Evolutionary conservation across 2,888 invertebrate species (phyloP).

Genomic region (Philereme vetulata): DNA sequence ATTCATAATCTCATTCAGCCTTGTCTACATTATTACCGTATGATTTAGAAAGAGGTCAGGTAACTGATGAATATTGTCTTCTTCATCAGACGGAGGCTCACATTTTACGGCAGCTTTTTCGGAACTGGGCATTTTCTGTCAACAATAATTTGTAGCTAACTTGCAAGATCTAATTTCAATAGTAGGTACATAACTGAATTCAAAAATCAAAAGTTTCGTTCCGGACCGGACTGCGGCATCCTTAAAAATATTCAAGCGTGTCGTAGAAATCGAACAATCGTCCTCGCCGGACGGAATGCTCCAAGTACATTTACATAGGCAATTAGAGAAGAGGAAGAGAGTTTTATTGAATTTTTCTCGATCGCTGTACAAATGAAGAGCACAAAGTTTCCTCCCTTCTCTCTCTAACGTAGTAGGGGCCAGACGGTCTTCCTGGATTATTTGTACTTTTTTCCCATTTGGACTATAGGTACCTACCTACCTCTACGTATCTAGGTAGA

Average conservation of each 20-base stretch:
- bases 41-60: constrained; percentile 52
- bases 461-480: no score
- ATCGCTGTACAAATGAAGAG: constrained; percentile 79
- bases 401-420: constrained; percentile 60
- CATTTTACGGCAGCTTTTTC: constrained; percentile 62
- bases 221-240: no score
- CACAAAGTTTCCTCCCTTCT: constrained; percentile 68
- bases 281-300: constrained; percentile 16
- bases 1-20: neutral
- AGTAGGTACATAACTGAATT: neutral
- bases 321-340: constrained; percentile 80
- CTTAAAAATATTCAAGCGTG: neutral
- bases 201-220: no score
- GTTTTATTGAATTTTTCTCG: constrained; percentile 81
- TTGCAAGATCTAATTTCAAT: neutral
- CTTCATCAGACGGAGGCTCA: constrained; percentile 71
- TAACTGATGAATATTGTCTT: constrained; percentile 62
- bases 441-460: no score
- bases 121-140: constrained; percentile 70
- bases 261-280: constrained; percentile 57
- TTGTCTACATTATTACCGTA: constrained; percentile 50
- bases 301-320: constrained; percentile 66
- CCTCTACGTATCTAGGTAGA: no score
- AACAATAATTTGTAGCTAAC: constrained; percentile 8
- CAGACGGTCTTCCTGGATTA: constrained; percentile 46